Evolutionary conservation across 1,140 invertebrate genomes (phyloP).

Genomic region (Hyposmocoma kahamanoa): DNA sequence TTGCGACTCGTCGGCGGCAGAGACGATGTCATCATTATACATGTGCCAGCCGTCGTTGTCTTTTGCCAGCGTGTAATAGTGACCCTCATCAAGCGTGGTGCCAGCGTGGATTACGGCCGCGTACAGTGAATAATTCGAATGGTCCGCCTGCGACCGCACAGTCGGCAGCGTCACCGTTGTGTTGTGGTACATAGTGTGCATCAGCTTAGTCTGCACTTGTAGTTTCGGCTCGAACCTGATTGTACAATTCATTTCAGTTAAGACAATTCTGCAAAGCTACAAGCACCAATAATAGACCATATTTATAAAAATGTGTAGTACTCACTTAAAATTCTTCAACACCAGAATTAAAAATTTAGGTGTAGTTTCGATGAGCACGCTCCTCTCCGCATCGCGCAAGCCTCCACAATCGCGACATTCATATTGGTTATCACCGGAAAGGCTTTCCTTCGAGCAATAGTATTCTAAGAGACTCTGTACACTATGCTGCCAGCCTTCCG

Average conservation of each 20-base stretch:
- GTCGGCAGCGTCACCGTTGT: slow-evolving; percentile 73
- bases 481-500: slow-evolving; percentile 71
- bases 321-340: slow-evolving; percentile 87
- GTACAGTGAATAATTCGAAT: slow-evolving; percentile 80
- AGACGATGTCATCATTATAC: slow-evolving; percentile 86
- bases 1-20: slow-evolving; percentile 75
- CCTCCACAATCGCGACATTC: slow-evolving; percentile 84
- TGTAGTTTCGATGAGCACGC: slow-evolving; percentile 80
- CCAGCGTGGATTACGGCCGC: slow-evolving; percentile 90
- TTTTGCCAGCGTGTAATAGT: slow-evolving; percentile 89
- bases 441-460: slow-evolving; percentile 83
- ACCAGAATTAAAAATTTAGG: slow-evolving; percentile 87
- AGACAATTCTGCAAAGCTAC: no score
- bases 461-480: slow-evolving; percentile 83
- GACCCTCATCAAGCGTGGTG: slow-evolving; percentile 86
- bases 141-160: slow-evolving; percentile 49
- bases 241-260: no score
- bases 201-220: slow-evolving; percentile 82
- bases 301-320: no score
- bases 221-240: slow-evolving; percentile 74
- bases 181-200: slow-evolving; percentile 80
- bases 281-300: no score
- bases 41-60: slow-evolving; percentile 83
- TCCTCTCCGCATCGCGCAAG: slow-evolving; percentile 84
- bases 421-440: slow-evolving; percentile 87